These are phyloP conservation scores for Trichosurus vulpecula DNA, from an alignment of 2,797 vertebrate species.

Conservation along the genomic window DNA sequence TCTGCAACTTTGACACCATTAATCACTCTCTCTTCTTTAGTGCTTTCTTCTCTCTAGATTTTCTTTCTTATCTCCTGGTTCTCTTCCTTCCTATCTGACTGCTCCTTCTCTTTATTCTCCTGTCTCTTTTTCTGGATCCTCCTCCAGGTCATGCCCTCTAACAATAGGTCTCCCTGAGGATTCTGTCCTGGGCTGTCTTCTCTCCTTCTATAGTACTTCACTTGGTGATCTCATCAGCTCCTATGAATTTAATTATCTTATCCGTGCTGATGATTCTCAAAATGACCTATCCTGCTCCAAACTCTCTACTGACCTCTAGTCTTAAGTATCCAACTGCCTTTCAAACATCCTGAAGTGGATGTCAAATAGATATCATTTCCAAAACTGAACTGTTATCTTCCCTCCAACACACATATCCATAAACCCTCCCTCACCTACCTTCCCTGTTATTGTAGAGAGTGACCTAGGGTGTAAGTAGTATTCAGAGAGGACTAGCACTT, in stretches of 20 bases:
- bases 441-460: not conserved
- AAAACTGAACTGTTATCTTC: not conserved
- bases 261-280: not conserved
- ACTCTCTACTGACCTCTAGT: not conserved
- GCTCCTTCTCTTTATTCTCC: not conserved
- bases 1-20: not conserved
- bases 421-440: not conserved
- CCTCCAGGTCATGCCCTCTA: not conserved
- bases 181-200: not conserved
- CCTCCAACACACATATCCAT: not conserved
- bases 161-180: not conserved
- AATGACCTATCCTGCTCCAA: not conserved
- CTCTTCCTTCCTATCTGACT: not conserved
- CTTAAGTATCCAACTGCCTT: not conserved
- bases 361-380: not conserved
- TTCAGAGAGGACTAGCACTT: not conserved
- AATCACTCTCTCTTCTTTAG: not conserved
- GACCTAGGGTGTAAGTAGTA: not conserved
- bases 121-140: not conserved
- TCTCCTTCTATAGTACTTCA: not conserved
- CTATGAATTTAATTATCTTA: not conserved
- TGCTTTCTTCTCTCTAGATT: not conserved
- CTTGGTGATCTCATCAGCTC: not conserved
- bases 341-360: not conserved
- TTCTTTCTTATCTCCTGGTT: not conserved